Evolutionary conservation across 2,888 invertebrate species (phyloP), one percentile per base, ranked within the genome.

Genomic region (Trachelus troglodyta): DNA sequence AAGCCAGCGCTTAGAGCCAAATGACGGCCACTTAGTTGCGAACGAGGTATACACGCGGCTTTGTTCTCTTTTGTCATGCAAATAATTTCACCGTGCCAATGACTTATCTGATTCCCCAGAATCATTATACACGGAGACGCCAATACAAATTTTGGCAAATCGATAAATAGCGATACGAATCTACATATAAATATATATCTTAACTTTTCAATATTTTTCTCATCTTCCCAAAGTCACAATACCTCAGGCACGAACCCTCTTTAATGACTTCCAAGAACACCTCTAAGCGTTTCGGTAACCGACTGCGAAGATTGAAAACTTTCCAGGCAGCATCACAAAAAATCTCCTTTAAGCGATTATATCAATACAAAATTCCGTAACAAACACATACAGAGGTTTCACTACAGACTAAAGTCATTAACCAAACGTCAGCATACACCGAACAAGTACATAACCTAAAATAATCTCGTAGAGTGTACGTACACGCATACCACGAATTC

Each of bases 41-140:
- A 56, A 23, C 56, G 56, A 56, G 23, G 56, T 56, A 56, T 56
- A 56, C 23, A 23, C 56, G 56, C 23, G 56, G 56, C 56, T 56
- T 56, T 56, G 56, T 56, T 56, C 56, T 23, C 56, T 15, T 15
- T 56, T 56, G 56, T 56, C 23, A 56, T 56, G 56, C 56, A 56
- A 56, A 56, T 56, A 56, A 56, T 56, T 56, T 56, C 56, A 6
- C 56, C 23, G 15, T 56, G 23, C 56, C 74, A 75, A 77, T 77
- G 77, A 71, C 71, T 77, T 69, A 77, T 37, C 75, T 77, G 69
- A 40, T 69, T 75, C 75, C 71, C 23, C 15, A 34, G 34, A 34
- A 71, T 34, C 71, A 30, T 71, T 71, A 23, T 0, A 74, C 69
- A 9, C 69, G 15, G 31, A 69, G 6, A 23, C 56, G 56, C 9